Evolutionary conservation across 2,888 invertebrate species (phyloP).

Genomic region (Adelphocoris suturalis): DNA sequence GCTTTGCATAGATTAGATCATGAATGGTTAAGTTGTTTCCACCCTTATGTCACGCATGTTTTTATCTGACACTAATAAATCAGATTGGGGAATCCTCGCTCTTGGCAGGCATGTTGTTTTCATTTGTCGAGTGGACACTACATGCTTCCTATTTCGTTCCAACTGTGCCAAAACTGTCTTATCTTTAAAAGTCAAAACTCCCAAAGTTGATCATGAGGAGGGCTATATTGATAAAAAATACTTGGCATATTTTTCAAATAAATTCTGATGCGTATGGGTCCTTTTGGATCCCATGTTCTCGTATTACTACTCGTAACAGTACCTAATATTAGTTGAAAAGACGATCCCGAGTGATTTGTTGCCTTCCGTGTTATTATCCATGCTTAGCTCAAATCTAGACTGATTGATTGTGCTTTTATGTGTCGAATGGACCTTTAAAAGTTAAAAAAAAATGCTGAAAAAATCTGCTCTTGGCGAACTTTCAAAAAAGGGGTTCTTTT

Average conservation of each 20-base stretch:
- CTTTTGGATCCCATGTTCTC: neutral
- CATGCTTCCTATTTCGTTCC: neutral
- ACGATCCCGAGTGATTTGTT: neutral
- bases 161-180: neutral
- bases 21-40: neutral
- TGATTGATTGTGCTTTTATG: conserved; percentile 47
- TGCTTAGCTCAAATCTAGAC: conserved; percentile 32
- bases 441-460: neutral
- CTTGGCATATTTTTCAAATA: too few species aligned
- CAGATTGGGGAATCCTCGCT: neutral
- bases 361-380: neutral
- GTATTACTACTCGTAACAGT: neutral
- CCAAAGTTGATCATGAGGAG: too few species aligned
- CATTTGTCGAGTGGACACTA: neutral
- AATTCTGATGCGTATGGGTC: too few species aligned
- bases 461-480: conserved; percentile 24
- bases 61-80: neutral
- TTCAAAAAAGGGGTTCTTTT: conserved; percentile 19
- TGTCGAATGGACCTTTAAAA: neutral
- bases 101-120: neutral
- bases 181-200: neutral
- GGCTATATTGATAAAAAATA: too few species aligned
- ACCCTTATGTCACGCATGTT: neutral
- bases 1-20: too few species aligned
- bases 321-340: neutral